phyloP scores from a whole-genome alignment of 2,888 invertebrate species.

The Nomada hirtipes region DNA sequence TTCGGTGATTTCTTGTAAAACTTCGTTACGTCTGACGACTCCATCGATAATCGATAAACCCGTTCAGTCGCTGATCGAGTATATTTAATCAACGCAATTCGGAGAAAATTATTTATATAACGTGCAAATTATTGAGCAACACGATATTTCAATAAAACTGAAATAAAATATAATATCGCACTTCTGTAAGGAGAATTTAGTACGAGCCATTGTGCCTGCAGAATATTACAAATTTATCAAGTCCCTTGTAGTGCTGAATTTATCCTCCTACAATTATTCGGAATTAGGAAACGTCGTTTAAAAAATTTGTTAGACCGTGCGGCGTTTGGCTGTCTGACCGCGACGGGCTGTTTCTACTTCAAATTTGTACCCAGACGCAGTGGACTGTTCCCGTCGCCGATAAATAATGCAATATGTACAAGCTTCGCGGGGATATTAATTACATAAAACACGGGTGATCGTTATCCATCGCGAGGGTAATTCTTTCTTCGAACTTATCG shows the following conservation, averaged over 20 bases:
- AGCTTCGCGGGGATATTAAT: background rate
- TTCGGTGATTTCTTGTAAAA: background rate
- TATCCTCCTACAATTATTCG: background rate
- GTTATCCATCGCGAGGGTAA: background rate
- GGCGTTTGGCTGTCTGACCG: conserved; percentile 19
- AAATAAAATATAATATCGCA: no score
- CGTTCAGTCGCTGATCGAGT: background rate
- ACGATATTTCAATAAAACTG: background rate
- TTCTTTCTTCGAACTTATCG: conserved; percentile 1
- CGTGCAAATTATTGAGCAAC: background rate
- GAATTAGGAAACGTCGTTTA: background rate
- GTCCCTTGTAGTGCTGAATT: background rate
- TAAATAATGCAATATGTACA: conserved; percentile 7
- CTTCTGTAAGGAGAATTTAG: background rate
- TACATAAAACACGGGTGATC: background rate
- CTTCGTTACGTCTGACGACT: background rate
- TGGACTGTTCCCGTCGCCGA: background rate
- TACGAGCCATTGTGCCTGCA: background rate
- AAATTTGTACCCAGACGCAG: conserved; percentile 4
- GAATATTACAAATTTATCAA: no score
- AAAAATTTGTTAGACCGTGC: background rate
- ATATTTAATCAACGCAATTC: background rate
- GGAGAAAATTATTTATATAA: background rate
- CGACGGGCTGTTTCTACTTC: conserved; percentile 20
- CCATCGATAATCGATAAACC: background rate